A percentile compares a stretch with the other conserved stretches of the same genome.
Conservation (phyloP, 92 coral and sea anemone genomes). For the Hydrozoanthus gracilis region DNA sequence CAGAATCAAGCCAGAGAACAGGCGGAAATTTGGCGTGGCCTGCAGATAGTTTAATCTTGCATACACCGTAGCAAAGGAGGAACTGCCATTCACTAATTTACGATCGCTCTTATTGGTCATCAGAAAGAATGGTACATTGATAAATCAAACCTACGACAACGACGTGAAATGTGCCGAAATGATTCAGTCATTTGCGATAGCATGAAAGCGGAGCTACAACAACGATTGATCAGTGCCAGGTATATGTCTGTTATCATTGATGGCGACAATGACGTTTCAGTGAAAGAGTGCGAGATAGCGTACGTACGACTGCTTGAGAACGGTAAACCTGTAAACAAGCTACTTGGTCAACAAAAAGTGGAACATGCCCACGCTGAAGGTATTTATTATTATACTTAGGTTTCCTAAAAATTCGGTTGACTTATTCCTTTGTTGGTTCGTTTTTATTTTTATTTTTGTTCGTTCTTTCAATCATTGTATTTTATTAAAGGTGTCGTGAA, state of each 20-base stretch:
- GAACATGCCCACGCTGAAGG: constrained; percentile 50
- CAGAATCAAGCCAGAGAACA: constrained; percentile 41
- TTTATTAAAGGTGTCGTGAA: constrained; percentile 42
- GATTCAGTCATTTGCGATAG: constrained; percentile 58
- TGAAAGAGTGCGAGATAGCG: constrained; percentile 52
- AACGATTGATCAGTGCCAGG: constrained; percentile 28
- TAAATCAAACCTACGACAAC: constrained; percentile 49
- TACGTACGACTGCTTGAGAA: constrained; percentile 42
- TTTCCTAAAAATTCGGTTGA: constrained; percentile 27
- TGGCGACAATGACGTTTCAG: constrained; percentile 51
- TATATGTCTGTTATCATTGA: constrained; percentile 45
- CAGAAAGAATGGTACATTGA: constrained; percentile 36
- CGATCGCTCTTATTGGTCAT: constrained; percentile 46
- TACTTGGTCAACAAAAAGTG: constrained; percentile 49
- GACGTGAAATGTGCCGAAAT: constrained; percentile 59
- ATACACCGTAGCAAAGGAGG: constrained; percentile 52
- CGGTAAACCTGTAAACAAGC: constrained; percentile 52
- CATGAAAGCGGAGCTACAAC: constrained; percentile 53
- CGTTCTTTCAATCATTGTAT: no score
- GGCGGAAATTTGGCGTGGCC: constrained; percentile 31
- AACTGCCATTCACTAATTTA: constrained; percentile 54
- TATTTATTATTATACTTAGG: constrained; percentile 3
- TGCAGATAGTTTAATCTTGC: constrained; percentile 53
- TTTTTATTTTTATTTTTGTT: no score
- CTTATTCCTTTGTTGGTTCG: no score